These are phyloP conservation scores for Diarsia brunnea DNA, from an alignment of 2,888 invertebrate genomes.

Conservation along the genomic window DNA sequence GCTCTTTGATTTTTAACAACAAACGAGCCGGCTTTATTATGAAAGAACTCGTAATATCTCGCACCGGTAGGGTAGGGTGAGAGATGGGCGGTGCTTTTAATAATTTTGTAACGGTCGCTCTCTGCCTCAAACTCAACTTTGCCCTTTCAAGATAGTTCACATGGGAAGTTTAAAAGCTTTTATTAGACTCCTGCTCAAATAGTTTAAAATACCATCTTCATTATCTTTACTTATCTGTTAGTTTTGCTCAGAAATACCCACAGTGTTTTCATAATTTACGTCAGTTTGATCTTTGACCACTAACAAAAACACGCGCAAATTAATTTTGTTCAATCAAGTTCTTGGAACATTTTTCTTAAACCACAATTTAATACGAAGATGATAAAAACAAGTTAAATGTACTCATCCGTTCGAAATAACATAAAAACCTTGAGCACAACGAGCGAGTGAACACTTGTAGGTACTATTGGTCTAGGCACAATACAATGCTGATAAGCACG, in stretches of 20 bases:
- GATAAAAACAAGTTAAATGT: slow-evolving; percentile 57
- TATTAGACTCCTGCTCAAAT: slow-evolving; percentile 25
- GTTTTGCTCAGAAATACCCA: slow-evolving; percentile 32
- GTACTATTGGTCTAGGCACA: slow-evolving; percentile 68
- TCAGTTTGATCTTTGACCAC: slow-evolving; percentile 45
- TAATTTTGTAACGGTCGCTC: slow-evolving; percentile 67
- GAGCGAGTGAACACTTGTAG: slow-evolving; percentile 56
- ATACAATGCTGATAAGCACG: slow-evolving; percentile 84
- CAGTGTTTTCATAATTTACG: slow-evolving; percentile 23
- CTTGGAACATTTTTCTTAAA: slow-evolving; percentile 17
- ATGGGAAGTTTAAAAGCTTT: slow-evolving; percentile 39
- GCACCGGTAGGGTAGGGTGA: slow-evolving; percentile 73
- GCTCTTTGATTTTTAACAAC: slow-evolving; percentile 72
- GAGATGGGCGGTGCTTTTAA: slow-evolving; percentile 71
- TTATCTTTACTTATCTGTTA: not conserved
- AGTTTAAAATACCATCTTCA: not conserved
- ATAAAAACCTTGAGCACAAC: slow-evolving; percentile 67
- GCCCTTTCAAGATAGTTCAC: slow-evolving; percentile 50
- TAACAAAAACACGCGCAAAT: slow-evolving; percentile 34
- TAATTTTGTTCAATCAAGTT: slow-evolving; percentile 47
- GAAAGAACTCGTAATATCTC: slow-evolving; percentile 55
- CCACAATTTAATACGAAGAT: slow-evolving; percentile 36
- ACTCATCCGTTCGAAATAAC: slow-evolving; percentile 53
- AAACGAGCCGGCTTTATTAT: slow-evolving; percentile 66
- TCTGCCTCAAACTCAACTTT: slow-evolving; percentile 52